Base-by-base conservation (phyloP, 2,113 vertebrate genomes). In the Chaetorhynchus papuensis region DNA sequence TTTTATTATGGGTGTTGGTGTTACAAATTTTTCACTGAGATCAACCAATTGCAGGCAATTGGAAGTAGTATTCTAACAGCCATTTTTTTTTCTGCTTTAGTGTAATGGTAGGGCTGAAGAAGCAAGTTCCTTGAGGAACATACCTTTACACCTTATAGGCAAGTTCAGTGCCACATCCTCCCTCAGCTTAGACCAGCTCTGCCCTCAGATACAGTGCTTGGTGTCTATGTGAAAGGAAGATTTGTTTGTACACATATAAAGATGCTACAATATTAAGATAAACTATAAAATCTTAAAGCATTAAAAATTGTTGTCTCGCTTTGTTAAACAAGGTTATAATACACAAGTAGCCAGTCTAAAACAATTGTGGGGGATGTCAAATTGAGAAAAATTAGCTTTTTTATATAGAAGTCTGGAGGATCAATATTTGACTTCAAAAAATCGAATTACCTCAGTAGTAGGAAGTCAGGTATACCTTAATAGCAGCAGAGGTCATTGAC, bases 401-500 rank as follows among this genome's bases (percentile, higher is more conserved):
- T 66, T 20, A 63, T 68, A 26, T 23, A 71, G 31, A 52, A 52
- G 21, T 50, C 61, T 75, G 31, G 7, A 6, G 16, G 71, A 82
- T 87, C 90, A 89, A 69, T 92, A 57, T 96, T 93, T 88, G 37
- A 90, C 54, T 90, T 91, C 23, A 53, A 39, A 92, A 94, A 74
- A 44, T 75, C 66, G 79, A 76, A 81, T 91, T 93, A 59, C 35
- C 65, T 90, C 50, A 66, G 68, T 77, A 77, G 69, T 94, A 96
- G 95, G 77, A 88, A 87, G 50, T 56, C 63, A 79, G 75, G 71
- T 68, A 90, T 69, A 57, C 61, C 91, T 95, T 61, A 92, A 50
- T 80, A 89, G 78, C 50, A 65, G 47, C 22, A 61, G 54, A 91
- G 54, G 72, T 94, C 90, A 82, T 0, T 64, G 54, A 94, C 76